Base-by-base conservation (phyloP, 2,113 vertebrate species). In the Tringa solitaria region DNA sequence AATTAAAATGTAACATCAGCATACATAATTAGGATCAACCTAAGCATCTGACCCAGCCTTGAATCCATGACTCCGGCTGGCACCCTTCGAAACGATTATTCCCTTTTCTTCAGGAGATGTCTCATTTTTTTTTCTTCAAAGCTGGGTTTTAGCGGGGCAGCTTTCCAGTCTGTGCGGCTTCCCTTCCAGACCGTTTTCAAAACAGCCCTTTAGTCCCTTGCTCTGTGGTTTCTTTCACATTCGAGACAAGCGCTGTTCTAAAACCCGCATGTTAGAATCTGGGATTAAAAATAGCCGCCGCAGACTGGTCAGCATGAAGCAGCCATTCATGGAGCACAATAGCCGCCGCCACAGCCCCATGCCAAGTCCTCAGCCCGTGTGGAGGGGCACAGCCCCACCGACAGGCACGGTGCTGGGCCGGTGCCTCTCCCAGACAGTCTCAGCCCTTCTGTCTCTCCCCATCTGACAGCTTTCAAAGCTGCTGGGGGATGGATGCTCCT, bases 181-280 rank as follows among this genome's bases (percentile, higher is more conserved):
- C 84, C 89, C 84, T 91, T 95, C 95, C 33, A 5, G 94, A 91
- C 61, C 50, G 53, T 85, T 96, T 82, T 95, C 96, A 91, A 89
- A 97, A 96, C 80, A 95, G 37, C 59, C 63, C 74, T 95, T 95
- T 91, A 96, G 94, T 92, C 87, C 43, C 91, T 95, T 94, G 84
- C 50, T 96, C 93, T 95, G 91, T 91, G 95, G 95, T 95, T 95
- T 92, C 94, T 96, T 96, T 95, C 93, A 91, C 87, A 85, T 93
- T 92, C 6, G 21, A 96, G 81, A 96, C 74, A 95, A 96, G 81
- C 30, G 2, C 84, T 96, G 75, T 94, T 95, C 91, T 89, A 85
- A 96, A 95, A 95, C 94, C 94, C 59, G 4, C 89, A 94, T 87
- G 70, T 89, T 91, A 84, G 78, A 90, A 94, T 92, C 75, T 89